A percentile compares a stretch with the other conserved stretches of the same genome.
phyloP scores from a whole-genome alignment of 2,888 invertebrate genomes.

The Sphaeridia pumilis region DNA sequence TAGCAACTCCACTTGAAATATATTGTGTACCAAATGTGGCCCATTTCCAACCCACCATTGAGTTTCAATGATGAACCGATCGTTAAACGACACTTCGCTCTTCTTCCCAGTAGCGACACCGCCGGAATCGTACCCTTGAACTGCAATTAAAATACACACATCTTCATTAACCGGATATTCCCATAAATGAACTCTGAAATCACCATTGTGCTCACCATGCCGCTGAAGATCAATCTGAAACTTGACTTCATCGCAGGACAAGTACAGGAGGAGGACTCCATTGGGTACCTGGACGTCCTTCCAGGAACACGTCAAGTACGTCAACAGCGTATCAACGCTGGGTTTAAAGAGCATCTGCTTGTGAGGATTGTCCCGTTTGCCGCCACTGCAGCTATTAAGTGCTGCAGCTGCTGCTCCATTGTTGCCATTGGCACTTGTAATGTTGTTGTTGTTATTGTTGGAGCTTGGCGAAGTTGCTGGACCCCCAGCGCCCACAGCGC shows the following conservation, averaged over 20 bases:
- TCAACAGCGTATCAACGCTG: conserved; percentile 65
- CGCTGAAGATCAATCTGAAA: conserved; percentile 14
- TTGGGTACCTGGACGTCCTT: conserved; percentile 76
- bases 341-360: conserved; percentile 94
- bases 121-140: conserved; percentile 70
- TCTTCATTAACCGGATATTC: neutral
- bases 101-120: conserved; percentile 81
- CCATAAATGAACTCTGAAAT: neutral
- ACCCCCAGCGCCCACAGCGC: neutral
- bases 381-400: too few species aligned
- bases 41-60: conserved; percentile 41
- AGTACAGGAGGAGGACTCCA: conserved; percentile 79
- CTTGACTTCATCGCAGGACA: conserved; percentile 62
- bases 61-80: conserved; percentile 41
- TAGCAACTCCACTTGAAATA: neutral
- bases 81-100: conserved; percentile 39
- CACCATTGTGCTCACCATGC: conserved; percentile 3
- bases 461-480: neutral
- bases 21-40: too few species aligned
- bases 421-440: neutral
- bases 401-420: neutral
- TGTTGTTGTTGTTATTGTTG: neutral
- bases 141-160: neutral
- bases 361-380: conserved; percentile 79
- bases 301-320: conserved; percentile 80